phyloP scores from a whole-genome alignment of 2,797 vertebrate genomes.

The Halcyon leucocephala region DNA sequence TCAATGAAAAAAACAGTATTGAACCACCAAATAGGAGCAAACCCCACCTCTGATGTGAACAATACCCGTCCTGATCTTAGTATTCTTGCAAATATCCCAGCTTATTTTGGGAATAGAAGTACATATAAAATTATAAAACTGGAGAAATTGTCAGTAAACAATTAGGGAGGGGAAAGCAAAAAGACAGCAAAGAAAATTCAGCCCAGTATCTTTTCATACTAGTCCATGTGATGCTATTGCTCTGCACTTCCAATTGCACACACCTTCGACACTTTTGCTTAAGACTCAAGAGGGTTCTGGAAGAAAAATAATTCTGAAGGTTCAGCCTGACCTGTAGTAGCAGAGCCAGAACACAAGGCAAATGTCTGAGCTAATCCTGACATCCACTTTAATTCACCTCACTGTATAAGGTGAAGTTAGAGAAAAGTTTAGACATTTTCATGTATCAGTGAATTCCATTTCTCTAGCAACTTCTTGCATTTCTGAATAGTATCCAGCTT shows the following conservation, averaged over 20 bases:
- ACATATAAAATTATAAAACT: neutral
- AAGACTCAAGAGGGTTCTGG: too few relatives aligned
- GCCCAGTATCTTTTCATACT: accelerated
- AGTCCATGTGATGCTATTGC: neutral
- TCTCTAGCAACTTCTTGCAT: neutral
- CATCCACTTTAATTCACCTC: neutral
- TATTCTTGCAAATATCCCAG: neutral
- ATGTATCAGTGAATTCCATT: neutral
- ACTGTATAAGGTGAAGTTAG: neutral
- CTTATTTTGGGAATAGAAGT: neutral
- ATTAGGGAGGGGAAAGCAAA: neutral
- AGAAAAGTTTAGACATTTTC: neutral
- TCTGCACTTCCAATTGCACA: too few relatives aligned
- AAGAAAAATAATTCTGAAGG: too few relatives aligned
- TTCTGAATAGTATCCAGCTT: neutral
- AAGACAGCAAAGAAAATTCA: neutral
- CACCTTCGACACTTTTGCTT: too few relatives aligned
- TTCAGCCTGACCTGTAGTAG: too few relatives aligned
- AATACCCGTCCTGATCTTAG: neutral
- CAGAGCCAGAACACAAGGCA: neutral
- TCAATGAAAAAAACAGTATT: neutral
- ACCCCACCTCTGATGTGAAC: neutral
- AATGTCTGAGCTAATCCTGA: neutral
- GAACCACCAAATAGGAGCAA: neutral
- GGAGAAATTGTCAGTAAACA: neutral